Conservation (phyloP, 2,113 vertebrate species). For the Cinclus mexicanus region DNA sequence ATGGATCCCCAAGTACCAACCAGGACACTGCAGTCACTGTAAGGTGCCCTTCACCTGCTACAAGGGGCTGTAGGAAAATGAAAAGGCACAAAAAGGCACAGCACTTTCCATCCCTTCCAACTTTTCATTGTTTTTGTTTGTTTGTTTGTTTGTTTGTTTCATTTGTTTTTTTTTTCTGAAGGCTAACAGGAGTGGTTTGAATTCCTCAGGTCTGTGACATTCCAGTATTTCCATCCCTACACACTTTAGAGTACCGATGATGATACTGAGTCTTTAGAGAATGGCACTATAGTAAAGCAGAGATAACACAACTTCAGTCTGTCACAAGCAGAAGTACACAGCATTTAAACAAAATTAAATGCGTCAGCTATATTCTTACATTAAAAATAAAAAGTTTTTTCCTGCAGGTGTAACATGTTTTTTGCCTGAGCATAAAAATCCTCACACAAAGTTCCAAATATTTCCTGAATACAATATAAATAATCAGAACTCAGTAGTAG, state of each 20-base stretch:
- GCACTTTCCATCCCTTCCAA: background rate
- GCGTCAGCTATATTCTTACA: background rate
- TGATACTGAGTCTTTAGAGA: background rate
- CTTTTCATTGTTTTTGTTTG: background rate
- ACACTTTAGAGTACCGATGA: background rate
- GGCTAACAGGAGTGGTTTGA: background rate
- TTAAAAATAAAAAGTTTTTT: background rate
- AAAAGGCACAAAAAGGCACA: background rate
- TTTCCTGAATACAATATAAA: background rate
- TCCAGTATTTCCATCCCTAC: background rate
- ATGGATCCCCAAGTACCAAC: background rate
- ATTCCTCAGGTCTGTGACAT: background rate
- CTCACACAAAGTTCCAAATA: background rate
- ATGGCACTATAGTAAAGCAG: background rate
- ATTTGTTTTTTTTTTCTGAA: background rate
- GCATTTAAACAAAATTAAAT: background rate
- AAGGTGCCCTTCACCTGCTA: background rate
- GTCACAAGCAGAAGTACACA: background rate
- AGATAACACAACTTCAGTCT: background rate
- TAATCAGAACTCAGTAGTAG: background rate
- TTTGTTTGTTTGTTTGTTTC: too few relatives aligned
- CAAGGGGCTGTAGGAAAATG: background rate
- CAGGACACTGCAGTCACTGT: background rate
- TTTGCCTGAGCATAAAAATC: background rate
- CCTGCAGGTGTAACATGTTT: background rate